phyloP scores from a whole-genome alignment of 2,797 vertebrate species.

The Macrochelys suwanniensis region DNA sequence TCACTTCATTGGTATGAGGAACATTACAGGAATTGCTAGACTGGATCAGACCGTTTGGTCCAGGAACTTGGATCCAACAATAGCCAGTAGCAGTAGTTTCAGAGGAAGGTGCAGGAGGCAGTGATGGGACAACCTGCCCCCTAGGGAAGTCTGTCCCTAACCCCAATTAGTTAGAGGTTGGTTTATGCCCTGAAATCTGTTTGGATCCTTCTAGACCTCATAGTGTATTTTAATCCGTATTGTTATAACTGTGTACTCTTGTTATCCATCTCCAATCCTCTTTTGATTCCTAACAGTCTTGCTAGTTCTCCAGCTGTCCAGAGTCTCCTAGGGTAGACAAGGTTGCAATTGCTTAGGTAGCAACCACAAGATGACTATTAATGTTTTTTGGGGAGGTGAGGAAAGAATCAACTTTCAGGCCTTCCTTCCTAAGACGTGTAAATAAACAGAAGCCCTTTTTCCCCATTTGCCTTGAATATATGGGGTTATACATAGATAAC shows the following conservation, averaged over 20 bases:
- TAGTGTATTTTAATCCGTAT: background rate
- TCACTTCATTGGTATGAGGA: background rate
- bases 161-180: background rate
- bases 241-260: background rate
- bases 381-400: background rate
- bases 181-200: background rate
- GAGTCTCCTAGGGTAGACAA: background rate
- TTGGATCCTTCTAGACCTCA: background rate
- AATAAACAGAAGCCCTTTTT: background rate
- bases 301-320: background rate
- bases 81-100: background rate
- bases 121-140: background rate
- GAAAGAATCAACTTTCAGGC: background rate
- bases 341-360: background rate
- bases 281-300: background rate
- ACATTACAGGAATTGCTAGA: background rate
- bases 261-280: background rate
- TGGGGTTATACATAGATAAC: too few relatives aligned
- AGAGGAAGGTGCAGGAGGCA: background rate
- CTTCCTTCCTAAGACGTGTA: background rate
- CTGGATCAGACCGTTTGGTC: background rate
- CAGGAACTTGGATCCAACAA: background rate
- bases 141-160: background rate
- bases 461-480: too few relatives aligned
- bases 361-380: background rate